A percentile compares a stretch with the other conserved stretches of the same genome.
phyloP scores from a whole-genome alignment of 1,140 invertebrate species.

The Chironomus tepperi region DNA sequence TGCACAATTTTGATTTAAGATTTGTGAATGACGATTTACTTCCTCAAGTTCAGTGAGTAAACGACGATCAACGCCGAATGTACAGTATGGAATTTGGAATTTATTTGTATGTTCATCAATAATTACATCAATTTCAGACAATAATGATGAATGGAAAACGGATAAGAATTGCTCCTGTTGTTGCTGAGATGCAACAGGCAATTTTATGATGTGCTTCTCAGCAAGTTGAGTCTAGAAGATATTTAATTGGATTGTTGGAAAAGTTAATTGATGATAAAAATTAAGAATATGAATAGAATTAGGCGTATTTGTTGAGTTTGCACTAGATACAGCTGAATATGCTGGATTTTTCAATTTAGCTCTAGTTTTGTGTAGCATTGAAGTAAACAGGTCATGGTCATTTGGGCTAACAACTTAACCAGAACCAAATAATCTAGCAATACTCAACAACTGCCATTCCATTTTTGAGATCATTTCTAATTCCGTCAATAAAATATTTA shows the following conservation, averaged over 20 bases:
- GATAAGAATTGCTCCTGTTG: slow-evolving; percentile 51
- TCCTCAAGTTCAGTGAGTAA: slow-evolving; percentile 47
- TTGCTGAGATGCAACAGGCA: slow-evolving; percentile 51
- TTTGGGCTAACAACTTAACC: no score
- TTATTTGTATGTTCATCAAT: slow-evolving; percentile 46
- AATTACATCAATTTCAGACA: slow-evolving; percentile 45
- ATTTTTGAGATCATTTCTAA: no score
- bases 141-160: slow-evolving; percentile 44
- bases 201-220: slow-evolving; percentile 52
- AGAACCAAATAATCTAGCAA: slow-evolving; percentile 22
- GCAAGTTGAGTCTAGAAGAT: slow-evolving; percentile 46
- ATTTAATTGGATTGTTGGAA: no score
- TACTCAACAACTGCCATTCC: no score
- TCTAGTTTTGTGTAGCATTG: no score
- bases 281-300: slow-evolving; percentile 1
- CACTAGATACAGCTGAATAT: no score
- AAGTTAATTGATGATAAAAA: neutral
- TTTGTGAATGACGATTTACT: slow-evolving; percentile 50
- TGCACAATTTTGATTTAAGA: slow-evolving; percentile 38
- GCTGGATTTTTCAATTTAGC: no score
- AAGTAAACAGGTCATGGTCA: no score
- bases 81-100: slow-evolving; percentile 37
- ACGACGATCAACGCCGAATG: slow-evolving; percentile 37
- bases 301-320: no score
- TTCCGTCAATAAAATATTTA: slow-evolving; percentile 35